These are phyloP conservation scores for Lanius ludovicianus DNA, from an alignment of 2,113 vertebrate species.

Conservation along the genomic window DNA sequence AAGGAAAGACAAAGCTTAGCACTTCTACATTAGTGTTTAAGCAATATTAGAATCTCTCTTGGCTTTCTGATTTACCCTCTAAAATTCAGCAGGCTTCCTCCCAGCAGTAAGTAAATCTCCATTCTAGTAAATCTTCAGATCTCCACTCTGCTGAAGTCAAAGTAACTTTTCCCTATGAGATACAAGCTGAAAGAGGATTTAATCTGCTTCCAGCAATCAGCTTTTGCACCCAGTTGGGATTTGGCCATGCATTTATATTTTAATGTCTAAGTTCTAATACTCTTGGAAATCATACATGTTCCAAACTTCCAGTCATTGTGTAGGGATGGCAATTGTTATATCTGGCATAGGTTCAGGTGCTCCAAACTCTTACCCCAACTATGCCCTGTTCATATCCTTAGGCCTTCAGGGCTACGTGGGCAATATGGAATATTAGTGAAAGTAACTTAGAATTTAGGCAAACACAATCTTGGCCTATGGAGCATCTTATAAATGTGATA, in stretches of 20 bases:
- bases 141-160: neutral
- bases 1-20: neutral
- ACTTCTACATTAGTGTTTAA: neutral
- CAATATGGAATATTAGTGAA: neutral
- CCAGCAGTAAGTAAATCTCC: neutral
- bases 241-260: neutral
- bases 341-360: neutral
- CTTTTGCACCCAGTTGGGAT: neutral
- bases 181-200: neutral
- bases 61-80: neutral
- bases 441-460: neutral
- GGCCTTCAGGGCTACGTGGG: neutral
- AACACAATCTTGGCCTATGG: neutral
- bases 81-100: neutral
- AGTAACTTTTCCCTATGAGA: neutral
- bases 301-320: neutral
- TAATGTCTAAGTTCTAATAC: neutral
- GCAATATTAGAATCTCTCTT: neutral
- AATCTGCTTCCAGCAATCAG: neutral
- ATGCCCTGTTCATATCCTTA: neutral
- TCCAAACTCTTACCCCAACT: neutral
- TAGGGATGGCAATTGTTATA: neutral
- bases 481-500: slow-evolving; percentile 4
- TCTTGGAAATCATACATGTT: neutral
- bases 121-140: neutral